Percentiles rank a stretch among this genome's conserved stretches.
Evolutionary conservation across 1,140 invertebrate species (phyloP).

Genomic region (Brachionus plicatilis): DNA sequence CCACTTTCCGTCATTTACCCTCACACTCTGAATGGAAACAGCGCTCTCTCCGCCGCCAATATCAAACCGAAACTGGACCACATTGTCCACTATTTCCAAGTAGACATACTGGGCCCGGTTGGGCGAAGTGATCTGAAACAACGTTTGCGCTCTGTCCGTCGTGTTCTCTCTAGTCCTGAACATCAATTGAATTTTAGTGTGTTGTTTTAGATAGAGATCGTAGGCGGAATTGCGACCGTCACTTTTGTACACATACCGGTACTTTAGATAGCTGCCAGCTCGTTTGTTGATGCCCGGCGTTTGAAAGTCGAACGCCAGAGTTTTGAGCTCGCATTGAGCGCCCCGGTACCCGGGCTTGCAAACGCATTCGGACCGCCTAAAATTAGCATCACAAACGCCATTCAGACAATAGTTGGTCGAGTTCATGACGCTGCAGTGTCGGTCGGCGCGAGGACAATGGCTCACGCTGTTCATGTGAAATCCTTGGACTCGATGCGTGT

Average conservation of each 20-base stretch:
- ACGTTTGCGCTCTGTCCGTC: conserved; percentile 62
- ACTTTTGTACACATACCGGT: conserved; percentile 60
- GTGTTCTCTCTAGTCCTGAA: conserved; percentile 79
- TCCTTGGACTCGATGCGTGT: neutral
- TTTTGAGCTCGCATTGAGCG: conserved; percentile 68
- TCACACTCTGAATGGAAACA: conserved; percentile 52
- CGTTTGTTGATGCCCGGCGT: conserved; percentile 67
- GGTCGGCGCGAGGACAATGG: neutral
- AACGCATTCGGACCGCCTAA: conserved; percentile 68
- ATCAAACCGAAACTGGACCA: conserved; percentile 30
- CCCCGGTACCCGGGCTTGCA: conserved; percentile 72
- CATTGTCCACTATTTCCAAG: conserved; percentile 35
- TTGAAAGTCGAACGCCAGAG: conserved; percentile 62
- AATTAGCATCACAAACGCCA: conserved; percentile 83
- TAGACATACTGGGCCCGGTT: conserved; percentile 82
- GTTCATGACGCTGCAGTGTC: neutral
- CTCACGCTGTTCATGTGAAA: neutral
- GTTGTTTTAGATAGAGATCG: conserved; percentile 41
- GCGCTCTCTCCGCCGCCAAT: conserved; percentile 29
- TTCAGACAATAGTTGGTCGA: conserved; percentile 58
- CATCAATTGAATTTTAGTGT: conserved; percentile 78
- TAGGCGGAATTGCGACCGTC: conserved; percentile 1
- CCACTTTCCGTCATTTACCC: conserved; percentile 93
- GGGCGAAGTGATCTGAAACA: conserved; percentile 63
- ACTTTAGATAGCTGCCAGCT: conserved; percentile 86